Conservation (phyloP, 37 sponge, comb jelly and placozoan genomes). For the Cladorhizidae sp. region DNA sequence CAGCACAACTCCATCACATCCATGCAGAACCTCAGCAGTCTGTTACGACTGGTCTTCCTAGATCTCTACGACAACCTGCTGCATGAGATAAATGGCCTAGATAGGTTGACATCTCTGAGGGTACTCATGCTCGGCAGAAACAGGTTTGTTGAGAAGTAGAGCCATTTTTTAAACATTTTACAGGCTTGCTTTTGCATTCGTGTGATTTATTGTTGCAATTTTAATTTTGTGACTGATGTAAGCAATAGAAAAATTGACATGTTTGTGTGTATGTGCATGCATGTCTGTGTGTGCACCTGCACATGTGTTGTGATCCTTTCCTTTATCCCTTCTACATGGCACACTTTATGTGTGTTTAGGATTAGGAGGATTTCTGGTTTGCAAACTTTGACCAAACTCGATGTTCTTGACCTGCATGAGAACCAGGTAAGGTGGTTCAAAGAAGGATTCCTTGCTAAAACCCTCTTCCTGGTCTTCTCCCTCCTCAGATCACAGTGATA, state of each 20-base stretch:
- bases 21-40: constrained; percentile 73
- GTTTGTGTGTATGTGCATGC: no score
- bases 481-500: constrained; percentile 72
- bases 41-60: constrained; percentile 89
- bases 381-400: constrained; percentile 78
- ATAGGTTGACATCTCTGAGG: constrained; percentile 79
- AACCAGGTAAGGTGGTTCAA: constrained; percentile 79
- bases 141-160: constrained; percentile 40
- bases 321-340: neutral
- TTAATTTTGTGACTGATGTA: neutral
- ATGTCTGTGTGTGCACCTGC: no score
- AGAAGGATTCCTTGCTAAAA: neutral
- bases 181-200: neutral
- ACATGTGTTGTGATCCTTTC: no score
- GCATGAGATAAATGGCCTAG: constrained; percentile 85
- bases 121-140: constrained; percentile 98
- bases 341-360: constrained; percentile 32
- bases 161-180: neutral
- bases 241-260: no score
- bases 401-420: constrained; percentile 98
- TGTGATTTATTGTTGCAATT: neutral
- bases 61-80: constrained; percentile 96
- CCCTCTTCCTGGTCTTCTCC: neutral
- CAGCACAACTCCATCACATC: constrained; percentile 92
- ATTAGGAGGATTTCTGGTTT: constrained; percentile 83